Conservation (phyloP, 2,113 vertebrate species). For the Rhinolophus ferrumequinum region DNA sequence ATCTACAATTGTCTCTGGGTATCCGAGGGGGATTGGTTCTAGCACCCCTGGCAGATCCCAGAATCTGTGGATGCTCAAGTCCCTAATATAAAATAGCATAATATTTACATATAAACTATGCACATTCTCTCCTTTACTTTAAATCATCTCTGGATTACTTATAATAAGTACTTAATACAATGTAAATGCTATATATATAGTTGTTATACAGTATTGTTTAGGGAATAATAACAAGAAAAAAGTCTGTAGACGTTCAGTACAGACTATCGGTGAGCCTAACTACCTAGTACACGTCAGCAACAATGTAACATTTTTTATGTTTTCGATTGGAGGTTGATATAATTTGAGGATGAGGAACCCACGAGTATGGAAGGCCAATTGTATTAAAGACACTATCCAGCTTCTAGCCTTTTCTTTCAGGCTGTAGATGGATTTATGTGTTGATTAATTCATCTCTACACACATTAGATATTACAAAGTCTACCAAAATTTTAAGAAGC, state of each 20-base stretch:
- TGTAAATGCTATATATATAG: not conserved
- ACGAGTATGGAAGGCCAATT: not conserved
- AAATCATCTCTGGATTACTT: not conserved
- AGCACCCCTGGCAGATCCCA: not conserved
- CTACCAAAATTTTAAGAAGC: not conserved
- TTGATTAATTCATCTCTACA: not conserved
- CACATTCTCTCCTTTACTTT: not conserved
- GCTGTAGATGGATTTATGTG: not conserved
- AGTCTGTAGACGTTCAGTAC: not conserved
- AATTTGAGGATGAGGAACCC: not conserved
- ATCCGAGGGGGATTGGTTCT: not conserved
- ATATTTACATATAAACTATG: not conserved
- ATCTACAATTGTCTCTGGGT: not conserved
- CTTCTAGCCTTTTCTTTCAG: not conserved
- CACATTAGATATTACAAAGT: not conserved
- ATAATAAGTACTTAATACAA: not conserved
- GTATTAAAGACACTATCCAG: not conserved
- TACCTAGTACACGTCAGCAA: not conserved
- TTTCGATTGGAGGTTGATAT: not conserved
- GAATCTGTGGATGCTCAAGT: not conserved
- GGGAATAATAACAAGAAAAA: not conserved
- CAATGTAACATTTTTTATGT: not conserved
- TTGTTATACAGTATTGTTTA: not conserved
- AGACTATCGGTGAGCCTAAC: not conserved
- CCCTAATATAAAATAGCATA: not conserved